Percentiles rank a stretch among this genome's conserved stretches.
phyloP scores from a whole-genome alignment of 2,888 invertebrate species.

The Drosophila nigritarsus region DNA sequence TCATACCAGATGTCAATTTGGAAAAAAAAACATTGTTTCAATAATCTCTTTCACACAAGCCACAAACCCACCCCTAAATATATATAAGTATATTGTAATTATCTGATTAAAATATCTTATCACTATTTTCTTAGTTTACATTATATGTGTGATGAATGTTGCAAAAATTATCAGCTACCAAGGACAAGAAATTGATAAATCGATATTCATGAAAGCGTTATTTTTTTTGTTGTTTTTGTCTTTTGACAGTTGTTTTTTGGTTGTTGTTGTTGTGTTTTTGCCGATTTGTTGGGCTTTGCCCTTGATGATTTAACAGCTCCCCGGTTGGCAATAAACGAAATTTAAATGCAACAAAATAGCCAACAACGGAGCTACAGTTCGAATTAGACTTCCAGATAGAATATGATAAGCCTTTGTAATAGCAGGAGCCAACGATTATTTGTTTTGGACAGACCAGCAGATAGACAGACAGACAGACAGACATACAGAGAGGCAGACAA shows the following conservation, averaged over 20 bases:
- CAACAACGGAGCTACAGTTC: constrained; percentile 34
- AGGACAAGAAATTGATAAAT: neutral
- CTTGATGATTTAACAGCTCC: constrained; percentile 74
- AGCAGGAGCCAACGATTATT: constrained; percentile 61
- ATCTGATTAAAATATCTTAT: neutral
- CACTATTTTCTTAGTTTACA: neutral
- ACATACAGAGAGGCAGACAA: neutral
- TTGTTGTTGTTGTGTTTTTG: constrained; percentile 5
- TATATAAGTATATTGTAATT: neutral
- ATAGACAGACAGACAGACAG: neutral
- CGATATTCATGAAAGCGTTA: constrained; percentile 16
- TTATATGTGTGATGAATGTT: neutral
- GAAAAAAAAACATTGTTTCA: neutral
- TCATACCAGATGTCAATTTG: neutral
- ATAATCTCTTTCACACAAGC: neutral
- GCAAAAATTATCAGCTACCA: neutral
- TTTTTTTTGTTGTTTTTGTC: neutral
- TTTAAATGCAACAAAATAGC: constrained; percentile 66
- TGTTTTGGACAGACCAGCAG: constrained; percentile 39
- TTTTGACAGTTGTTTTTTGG: neutral
- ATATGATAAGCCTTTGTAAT: constrained; percentile 71
- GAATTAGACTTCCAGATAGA: constrained; percentile 71
- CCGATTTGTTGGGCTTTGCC: constrained; percentile 23
- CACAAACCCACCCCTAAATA: neutral
- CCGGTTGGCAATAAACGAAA: constrained; percentile 75